Base-by-base conservation (phyloP, 2,113 vertebrate species). In the Rissa tridactyla region DNA sequence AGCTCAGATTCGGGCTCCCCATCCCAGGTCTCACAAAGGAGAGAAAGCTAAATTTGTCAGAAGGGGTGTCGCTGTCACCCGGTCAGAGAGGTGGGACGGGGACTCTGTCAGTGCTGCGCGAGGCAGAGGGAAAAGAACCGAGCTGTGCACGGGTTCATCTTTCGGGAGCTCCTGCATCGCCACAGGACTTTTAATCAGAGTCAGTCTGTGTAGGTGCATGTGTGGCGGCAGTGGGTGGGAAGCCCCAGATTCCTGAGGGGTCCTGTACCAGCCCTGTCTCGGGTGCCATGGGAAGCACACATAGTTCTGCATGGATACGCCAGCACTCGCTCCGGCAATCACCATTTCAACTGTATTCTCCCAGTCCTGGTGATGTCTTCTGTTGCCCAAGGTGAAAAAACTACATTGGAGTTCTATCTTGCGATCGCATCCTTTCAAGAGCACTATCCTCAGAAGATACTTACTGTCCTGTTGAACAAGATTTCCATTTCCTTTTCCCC, bases 101-200 rank as follows among this genome's bases (percentile, higher is more conserved):
- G 60, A 9, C 38, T 11, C 25, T 7, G 57, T 9, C 22, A 18
- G 54, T 10, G 3, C 73, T 4, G 4, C 2, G 3, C 38, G 10
- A 5, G 49, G 32, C 7, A 0, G 32, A 12, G 70, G n/a, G 40
- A 5, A 10, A 7, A 8, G 38, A 8, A 5, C 12, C 1, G 42
- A 47, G 57, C 16, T 5, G 20, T 18, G 1, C 5, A 1, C 6
- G 36, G 7, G 36, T 19, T 34, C 25, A 0, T 44, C 32, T 13
- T 17, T 10, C 20, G 2, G 46, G 22, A 34, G 61, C 19, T 62
- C 32, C 47, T 5, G 15, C 15, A 1, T 22, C 23, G 19, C 42
- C 61, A 1, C 5, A 13, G 86, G 68, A 12, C 46, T 23, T 23
- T 1, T 1, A 1, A 1, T 27, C 15, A 0, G 30, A 34, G 72